Evolutionary conservation across 2,888 invertebrate genomes (phyloP).

Genomic region (Cosmia trapezina): DNA sequence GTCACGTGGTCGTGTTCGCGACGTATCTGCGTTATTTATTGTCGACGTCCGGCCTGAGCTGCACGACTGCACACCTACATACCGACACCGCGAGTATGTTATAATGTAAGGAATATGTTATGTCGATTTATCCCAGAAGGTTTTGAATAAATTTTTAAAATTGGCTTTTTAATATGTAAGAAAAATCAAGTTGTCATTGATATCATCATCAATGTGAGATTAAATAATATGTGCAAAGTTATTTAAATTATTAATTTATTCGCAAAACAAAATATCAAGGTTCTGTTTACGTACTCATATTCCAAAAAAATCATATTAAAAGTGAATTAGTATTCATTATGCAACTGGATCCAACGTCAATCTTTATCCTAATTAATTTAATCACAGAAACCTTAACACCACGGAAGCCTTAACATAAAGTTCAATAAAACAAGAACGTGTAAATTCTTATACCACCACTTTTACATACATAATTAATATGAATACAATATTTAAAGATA

Average conservation of each 20-base stretch:
- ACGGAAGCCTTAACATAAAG: constrained; percentile 14
- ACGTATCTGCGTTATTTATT: constrained; percentile 89
- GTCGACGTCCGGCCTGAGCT: constrained; percentile 79
- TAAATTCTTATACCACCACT: neutral
- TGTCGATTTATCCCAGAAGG: constrained; percentile 17
- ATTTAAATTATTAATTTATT: constrained; percentile 1
- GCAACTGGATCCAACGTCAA: neutral
- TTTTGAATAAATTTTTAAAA: constrained; percentile 10
- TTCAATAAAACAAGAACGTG: constrained; percentile 10
- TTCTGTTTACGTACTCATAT: constrained; percentile 9
- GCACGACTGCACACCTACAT: constrained; percentile 77
- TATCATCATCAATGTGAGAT: neutral
- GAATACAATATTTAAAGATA: constrained; percentile 11
- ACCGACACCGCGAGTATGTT: constrained; percentile 55
- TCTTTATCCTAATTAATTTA: constrained; percentile 13
- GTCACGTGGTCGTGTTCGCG: constrained; percentile 85
- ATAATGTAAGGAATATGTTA: constrained; percentile 54
- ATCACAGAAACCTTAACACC: neutral
- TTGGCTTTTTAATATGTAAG: neutral
- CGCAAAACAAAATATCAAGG: constrained; percentile 15
- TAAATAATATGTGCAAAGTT: constrained; percentile 7
- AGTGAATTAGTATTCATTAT: constrained; percentile 10
- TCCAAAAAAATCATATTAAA: constrained; percentile 6
- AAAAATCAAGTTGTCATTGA: constrained; percentile 6
- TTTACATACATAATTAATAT: constrained; percentile 4